Conservation (phyloP, 2,797 vertebrate genomes). For the Pempheris klunzingeri region DNA sequence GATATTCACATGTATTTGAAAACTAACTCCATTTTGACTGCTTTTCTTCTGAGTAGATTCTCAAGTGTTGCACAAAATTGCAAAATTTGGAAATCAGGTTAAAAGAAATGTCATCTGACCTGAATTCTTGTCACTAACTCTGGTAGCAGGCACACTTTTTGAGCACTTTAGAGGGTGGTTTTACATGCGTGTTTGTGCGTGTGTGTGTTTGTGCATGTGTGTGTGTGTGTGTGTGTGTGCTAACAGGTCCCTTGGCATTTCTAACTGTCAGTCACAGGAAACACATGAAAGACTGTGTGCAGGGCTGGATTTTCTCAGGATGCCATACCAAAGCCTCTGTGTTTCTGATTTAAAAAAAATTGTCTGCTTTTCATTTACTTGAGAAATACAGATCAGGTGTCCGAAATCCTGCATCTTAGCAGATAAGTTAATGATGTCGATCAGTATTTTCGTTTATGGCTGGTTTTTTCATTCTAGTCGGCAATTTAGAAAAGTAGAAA, state of each 20-base stretch:
- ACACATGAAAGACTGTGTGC: slow-evolving; percentile 42
- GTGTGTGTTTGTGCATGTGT: not conserved
- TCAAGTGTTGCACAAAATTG: not conserved
- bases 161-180: slow-evolving; percentile 12
- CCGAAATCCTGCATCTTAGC: slow-evolving; percentile 29
- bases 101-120: slow-evolving; percentile 24
- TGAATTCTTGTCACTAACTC: slow-evolving; percentile 31
- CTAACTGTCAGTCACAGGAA: slow-evolving; percentile 45
- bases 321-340: slow-evolving; percentile 24
- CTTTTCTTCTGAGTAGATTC: not conserved
- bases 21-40: slow-evolving; percentile 17
- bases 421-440: slow-evolving; percentile 28
- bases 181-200: slow-evolving; percentile 9
- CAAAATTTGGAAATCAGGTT: not conserved
- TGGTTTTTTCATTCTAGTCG: slow-evolving; percentile 4
- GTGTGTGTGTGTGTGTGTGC: not conserved
- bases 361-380: slow-evolving; percentile 31
- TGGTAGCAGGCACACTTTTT: slow-evolving; percentile 8
- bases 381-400: slow-evolving; percentile 4
- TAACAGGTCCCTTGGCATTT: slow-evolving; percentile 45
- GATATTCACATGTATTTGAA: slow-evolving; percentile 28
- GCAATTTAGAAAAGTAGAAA: not conserved
- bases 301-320: slow-evolving; percentile 26
- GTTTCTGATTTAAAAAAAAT: slow-evolving; percentile 12
- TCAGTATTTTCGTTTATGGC: not conserved